Percentiles rank a stretch among this genome's conserved stretches.
Evolutionary conservation across 2,888 invertebrate genomes (phyloP).

Genomic region (Lacanobia oleracea): DNA sequence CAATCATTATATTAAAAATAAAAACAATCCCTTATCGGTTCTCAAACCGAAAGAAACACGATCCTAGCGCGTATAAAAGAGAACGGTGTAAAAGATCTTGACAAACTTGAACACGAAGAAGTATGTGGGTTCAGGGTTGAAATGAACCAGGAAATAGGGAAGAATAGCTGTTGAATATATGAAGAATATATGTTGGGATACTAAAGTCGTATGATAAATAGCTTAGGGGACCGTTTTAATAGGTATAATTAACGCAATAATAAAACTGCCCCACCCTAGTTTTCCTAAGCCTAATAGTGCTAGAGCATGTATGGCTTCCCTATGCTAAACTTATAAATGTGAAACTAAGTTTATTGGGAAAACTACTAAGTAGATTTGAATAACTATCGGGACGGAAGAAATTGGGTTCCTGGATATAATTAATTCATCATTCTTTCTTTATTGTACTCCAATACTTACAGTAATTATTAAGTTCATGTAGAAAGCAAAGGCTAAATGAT

Average conservation of each 20-base stretch:
- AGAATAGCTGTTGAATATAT: too few relatives aligned
- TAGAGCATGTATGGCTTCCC: constrained; percentile 26
- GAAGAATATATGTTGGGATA: not conserved
- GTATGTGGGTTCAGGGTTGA: not conserved
- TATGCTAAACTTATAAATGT: constrained; percentile 22
- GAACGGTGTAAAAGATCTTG: not conserved
- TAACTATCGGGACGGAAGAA: not conserved
- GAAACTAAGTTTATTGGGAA: not conserved
- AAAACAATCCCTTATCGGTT: too few relatives aligned
- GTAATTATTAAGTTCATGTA: too few relatives aligned
- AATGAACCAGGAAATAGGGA: constrained; percentile 1
- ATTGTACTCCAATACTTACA: too few relatives aligned
- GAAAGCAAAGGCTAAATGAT: too few relatives aligned
- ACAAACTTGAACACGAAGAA: not conserved
- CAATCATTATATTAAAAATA: too few relatives aligned
- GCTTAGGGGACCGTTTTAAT: constrained; percentile 14
- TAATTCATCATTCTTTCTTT: not conserved
- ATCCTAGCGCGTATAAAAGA: too few relatives aligned
- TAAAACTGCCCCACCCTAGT: constrained; percentile 27
- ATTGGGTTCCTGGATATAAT: not conserved
- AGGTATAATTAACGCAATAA: constrained; percentile 17
- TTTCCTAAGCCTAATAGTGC: constrained; percentile 23
- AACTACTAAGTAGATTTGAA: not conserved
- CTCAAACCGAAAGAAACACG: too few relatives aligned
- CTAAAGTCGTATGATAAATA: not conserved